Percentiles rank a stretch among this genome's conserved stretches.
Conservation (phyloP, 2,797 vertebrate species). For the Bradypus variegatus region DNA sequence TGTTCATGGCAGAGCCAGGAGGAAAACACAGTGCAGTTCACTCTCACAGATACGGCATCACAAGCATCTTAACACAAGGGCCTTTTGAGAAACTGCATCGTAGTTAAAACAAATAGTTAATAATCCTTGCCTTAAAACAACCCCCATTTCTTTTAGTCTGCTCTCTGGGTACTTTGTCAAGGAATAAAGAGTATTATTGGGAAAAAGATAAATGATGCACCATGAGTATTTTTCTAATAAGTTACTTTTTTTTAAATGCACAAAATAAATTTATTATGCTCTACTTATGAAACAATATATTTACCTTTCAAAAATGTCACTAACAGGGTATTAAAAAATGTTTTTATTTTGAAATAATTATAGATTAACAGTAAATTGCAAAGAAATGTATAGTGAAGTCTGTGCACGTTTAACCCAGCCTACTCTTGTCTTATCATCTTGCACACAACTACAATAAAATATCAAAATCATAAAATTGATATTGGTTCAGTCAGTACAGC, state of each 20-base stretch:
- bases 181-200: background rate
- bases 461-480: too few relatives aligned
- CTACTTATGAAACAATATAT: too few relatives aligned
- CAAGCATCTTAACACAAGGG: background rate
- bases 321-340: too few relatives aligned
- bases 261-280: too few relatives aligned
- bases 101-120: background rate
- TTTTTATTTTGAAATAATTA: too few relatives aligned
- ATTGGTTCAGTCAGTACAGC: too few relatives aligned
- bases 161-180: background rate
- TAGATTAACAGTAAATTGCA: too few relatives aligned
- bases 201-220: background rate
- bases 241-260: background rate
- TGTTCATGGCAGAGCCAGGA: background rate
- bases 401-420: too few relatives aligned
- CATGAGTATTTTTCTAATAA: background rate
- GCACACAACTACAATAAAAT: too few relatives aligned
- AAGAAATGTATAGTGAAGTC: too few relatives aligned
- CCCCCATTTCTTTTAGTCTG: background rate
- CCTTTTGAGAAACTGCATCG: background rate
- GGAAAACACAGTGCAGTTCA: background rate
- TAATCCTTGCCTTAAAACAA: background rate
- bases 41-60: background rate
- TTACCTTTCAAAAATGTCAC: too few relatives aligned
- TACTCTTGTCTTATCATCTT: too few relatives aligned